A percentile compares a stretch with the other conserved stretches of the same genome.
phyloP scores from a whole-genome alignment of 2,888 invertebrate genomes.

The Proisotoma minuta region DNA sequence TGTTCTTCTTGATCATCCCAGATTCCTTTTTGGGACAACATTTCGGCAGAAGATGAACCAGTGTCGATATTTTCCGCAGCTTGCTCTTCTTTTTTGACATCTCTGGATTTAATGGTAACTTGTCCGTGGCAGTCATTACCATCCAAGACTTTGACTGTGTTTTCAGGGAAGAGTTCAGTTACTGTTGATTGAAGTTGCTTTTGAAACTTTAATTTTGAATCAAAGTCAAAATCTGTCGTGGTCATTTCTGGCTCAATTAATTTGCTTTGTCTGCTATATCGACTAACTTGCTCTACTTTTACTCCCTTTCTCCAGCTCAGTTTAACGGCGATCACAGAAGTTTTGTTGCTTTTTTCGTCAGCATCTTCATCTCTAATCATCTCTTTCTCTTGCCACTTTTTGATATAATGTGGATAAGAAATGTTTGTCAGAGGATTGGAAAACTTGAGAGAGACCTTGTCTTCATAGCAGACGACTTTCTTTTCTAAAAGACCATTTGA shows the following conservation, averaged over 20 bases:
- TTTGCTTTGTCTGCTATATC: constrained; percentile 9
- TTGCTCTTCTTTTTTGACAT: constrained; percentile 10
- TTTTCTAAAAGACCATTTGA: constrained; percentile 5
- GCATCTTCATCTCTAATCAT: constrained; percentile 7
- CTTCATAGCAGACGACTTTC: constrained; percentile 6
- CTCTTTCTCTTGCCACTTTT: constrained; percentile 17
- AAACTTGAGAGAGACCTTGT: constrained; percentile 15
- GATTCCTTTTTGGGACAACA: not conserved
- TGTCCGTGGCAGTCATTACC: constrained; percentile 30
- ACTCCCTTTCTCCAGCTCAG: constrained; percentile 34
- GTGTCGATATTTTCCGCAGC: constrained; percentile 4
- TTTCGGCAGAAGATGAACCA: not conserved
- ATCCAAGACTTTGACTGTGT: constrained; percentile 23
- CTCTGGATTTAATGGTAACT: not conserved
- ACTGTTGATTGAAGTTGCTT: constrained; percentile 17
- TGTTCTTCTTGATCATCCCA: constrained; percentile 29
- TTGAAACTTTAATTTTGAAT: constrained; percentile 30
- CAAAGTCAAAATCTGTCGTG: constrained; percentile 27
- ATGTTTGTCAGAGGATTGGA: constrained; percentile 15
- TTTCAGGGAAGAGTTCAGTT: constrained; percentile 25
- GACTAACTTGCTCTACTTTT: constrained; percentile 20
- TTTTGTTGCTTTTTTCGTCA: not conserved
- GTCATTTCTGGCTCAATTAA: constrained; percentile 22
- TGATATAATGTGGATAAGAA: constrained; percentile 15
- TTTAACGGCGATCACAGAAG: constrained; percentile 26